These are phyloP conservation scores for Autographa gamma DNA, from an alignment of 2,888 invertebrate genomes.

Conservation along the genomic window DNA sequence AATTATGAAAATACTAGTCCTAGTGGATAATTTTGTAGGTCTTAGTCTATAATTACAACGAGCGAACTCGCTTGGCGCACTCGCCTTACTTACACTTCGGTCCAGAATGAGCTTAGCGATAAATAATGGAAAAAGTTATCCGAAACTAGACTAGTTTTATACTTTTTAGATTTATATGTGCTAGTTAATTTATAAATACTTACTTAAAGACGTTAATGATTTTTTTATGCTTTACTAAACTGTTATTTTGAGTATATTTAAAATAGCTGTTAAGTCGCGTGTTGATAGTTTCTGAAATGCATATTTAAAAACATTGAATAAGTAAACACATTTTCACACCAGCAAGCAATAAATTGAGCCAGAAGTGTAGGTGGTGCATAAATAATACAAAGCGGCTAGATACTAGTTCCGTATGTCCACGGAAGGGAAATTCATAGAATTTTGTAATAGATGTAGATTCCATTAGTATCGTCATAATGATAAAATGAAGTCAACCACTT, in stretches of 20 bases:
- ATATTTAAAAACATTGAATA: neutral
- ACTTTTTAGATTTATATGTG: conserved; percentile 26
- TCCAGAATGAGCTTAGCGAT: conserved; percentile 54
- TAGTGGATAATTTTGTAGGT: conserved; percentile 71
- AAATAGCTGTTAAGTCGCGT: neutral
- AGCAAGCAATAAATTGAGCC: conserved; percentile 28
- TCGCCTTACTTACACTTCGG: conserved; percentile 56
- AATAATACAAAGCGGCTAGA: conserved; percentile 44
- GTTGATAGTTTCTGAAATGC: neutral
- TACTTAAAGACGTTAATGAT: neutral
- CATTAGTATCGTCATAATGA: conserved; percentile 47
- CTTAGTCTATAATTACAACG: conserved; percentile 73
- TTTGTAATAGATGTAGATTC: conserved; percentile 36
- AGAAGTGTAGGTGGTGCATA: conserved; percentile 41
- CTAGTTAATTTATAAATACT: neutral
- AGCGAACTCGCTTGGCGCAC: conserved; percentile 56
- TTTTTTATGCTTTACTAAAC: neutral
- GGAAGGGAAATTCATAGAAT: conserved; percentile 40
- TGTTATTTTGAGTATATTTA: neutral
- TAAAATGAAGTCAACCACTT: conserved; percentile 42
- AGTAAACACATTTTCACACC: conserved; percentile 1
- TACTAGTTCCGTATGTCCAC: conserved; percentile 37
- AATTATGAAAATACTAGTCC: conserved; percentile 72
- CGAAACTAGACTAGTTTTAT: conserved; percentile 34
- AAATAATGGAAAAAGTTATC: conserved; percentile 55